Evolutionary conservation across 2,888 invertebrate genomes (phyloP).

Genomic region (Clistopyga incitator): DNA sequence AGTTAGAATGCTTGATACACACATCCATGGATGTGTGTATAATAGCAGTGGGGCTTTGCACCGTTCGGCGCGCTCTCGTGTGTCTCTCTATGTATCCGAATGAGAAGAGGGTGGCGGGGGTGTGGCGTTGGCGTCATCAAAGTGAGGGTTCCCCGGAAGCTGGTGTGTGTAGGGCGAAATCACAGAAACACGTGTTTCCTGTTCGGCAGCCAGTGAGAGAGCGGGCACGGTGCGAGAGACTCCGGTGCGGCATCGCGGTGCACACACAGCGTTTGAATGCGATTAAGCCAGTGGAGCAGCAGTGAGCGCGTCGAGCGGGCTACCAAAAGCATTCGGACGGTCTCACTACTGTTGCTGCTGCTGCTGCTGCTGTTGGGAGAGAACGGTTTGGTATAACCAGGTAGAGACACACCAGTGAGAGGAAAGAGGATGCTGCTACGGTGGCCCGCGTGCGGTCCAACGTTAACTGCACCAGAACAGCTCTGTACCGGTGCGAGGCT

Average conservation of each 20-base stretch:
- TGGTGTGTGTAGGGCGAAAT: conserved; percentile 70
- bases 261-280: conserved; percentile 76
- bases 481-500: conserved; percentile 21
- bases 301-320: conserved; percentile 52
- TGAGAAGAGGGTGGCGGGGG: conserved; percentile 4
- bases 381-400: conserved; percentile 32
- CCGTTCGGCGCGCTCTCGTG: conserved; percentile 24
- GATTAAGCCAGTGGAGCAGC: conserved; percentile 77
- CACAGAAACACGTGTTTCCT: conserved; percentile 76
- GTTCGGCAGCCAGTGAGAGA: conserved; percentile 52
- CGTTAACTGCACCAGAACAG: conserved; percentile 53
- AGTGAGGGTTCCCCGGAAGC: conserved; percentile 54
- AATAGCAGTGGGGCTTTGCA: conserved; percentile 56
- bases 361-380: conserved; percentile 23
- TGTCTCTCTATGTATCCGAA: conserved; percentile 39
- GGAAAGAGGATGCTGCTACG: conserved; percentile 43
- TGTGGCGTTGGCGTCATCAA: conserved; percentile 34
- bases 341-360: conserved; percentile 28
- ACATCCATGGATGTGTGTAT: conserved; percentile 39
- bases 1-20: background rate
- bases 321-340: conserved; percentile 64
- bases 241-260: conserved; percentile 58
- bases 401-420: conserved; percentile 37
- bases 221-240: conserved; percentile 37
- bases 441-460: conserved; percentile 48